Conservation (phyloP, 2,888 invertebrate species). For the Acrocyrtus sp. region DNA sequence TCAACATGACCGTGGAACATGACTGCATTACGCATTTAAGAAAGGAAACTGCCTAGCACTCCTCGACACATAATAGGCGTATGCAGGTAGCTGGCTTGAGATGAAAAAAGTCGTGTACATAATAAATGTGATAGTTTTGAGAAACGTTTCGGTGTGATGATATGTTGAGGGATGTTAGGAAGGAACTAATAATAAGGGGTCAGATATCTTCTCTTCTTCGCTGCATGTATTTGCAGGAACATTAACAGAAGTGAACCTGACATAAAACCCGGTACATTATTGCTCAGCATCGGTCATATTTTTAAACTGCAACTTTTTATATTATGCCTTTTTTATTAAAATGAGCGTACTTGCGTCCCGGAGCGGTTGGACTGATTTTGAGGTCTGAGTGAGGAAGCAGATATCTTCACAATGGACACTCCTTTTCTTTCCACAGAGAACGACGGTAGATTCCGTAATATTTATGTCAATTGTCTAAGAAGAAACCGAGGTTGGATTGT, state of each 20-base stretch:
- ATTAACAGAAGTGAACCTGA: conserved; percentile 13
- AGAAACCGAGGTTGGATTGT: not conserved
- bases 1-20: not conserved
- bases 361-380: conserved; percentile 35
- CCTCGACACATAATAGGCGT: conserved; percentile 7
- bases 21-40: conserved; percentile 13
- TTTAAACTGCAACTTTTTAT: not conserved
- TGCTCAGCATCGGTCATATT: conserved; percentile 3
- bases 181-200: not conserved
- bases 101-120: conserved; percentile 15
- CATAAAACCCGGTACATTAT: conserved; percentile 16
- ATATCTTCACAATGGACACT: conserved; percentile 28
- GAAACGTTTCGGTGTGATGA: too few relatives aligned
- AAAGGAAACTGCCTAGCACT: not conserved
- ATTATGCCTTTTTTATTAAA: conserved; percentile 2
- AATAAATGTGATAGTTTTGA: conserved; percentile 14
- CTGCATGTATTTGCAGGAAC: not conserved
- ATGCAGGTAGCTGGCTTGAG: conserved; percentile 25
- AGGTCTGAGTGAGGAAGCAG: conserved; percentile 13
- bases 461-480: conserved; percentile 26
- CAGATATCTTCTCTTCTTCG: not conserved
- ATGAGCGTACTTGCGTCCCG: conserved; percentile 9
- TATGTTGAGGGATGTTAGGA: too few relatives aligned
- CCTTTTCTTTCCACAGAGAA: too few relatives aligned
- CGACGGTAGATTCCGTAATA: conserved; percentile 9